A percentile compares a stretch with the other conserved stretches of the same genome.
Evolutionary conservation across 2,888 invertebrate genomes (phyloP).

Genomic region (Pyrgus malvae): DNA sequence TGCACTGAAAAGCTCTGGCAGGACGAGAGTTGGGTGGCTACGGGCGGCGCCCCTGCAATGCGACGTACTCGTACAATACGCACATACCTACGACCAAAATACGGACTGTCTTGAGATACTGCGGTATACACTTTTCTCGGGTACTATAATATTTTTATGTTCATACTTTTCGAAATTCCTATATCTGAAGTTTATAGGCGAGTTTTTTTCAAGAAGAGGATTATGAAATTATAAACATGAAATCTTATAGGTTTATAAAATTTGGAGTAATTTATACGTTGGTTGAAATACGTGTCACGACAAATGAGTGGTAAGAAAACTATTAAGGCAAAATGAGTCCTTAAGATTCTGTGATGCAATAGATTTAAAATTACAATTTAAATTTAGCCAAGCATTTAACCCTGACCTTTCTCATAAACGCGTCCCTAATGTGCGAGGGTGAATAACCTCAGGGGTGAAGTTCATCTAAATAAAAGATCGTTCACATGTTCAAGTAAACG

Average conservation of each 20-base stretch:
- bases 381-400: conserved; percentile 43
- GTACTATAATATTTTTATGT: too few relatives aligned
- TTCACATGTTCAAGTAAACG: conserved; percentile 50
- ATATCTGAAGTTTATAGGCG: too few relatives aligned
- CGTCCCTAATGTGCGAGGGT: conserved; percentile 55
- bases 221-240: too few relatives aligned
- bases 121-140: too few relatives aligned
- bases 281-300: too few relatives aligned
- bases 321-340: too few relatives aligned
- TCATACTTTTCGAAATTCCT: too few relatives aligned
- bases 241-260: too few relatives aligned
- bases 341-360: too few relatives aligned
- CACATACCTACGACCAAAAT: conserved; percentile 35
- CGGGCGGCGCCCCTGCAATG: conserved; percentile 57
- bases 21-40: conserved; percentile 27
- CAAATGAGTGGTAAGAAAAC: too few relatives aligned
- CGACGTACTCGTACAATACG: conserved; percentile 53
- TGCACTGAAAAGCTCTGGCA: conserved; percentile 31
- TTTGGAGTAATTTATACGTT: too few relatives aligned
- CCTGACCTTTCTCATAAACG: conserved; percentile 70
- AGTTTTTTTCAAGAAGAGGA: too few relatives aligned
- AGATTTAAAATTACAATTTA: not conserved
- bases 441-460: conserved; percentile 70
- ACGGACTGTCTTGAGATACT: not conserved
- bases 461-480: conserved; percentile 73